Percentiles rank a stretch among this genome's conserved stretches.
Evolutionary conservation across 2,797 vertebrate genomes (phyloP).

Genomic region (Spheniscus humboldti): DNA sequence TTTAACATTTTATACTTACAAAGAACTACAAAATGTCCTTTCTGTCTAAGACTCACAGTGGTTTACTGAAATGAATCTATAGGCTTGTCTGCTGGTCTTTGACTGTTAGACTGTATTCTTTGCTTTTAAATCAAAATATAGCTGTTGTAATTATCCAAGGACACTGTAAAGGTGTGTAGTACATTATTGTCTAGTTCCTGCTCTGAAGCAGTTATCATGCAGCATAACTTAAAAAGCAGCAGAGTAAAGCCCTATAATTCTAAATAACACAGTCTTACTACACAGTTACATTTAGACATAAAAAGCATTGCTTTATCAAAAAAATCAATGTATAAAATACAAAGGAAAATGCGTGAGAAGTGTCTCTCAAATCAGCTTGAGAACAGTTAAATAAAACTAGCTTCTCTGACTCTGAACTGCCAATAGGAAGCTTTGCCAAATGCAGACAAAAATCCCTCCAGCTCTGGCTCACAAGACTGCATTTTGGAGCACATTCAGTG

Average conservation of each 20-base stretch:
- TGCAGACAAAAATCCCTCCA: background rate
- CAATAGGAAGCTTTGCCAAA: background rate
- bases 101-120: background rate
- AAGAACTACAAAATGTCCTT: background rate
- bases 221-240: background rate
- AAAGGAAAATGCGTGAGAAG: background rate
- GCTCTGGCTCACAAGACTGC: background rate
- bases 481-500: background rate
- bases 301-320: background rate
- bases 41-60: background rate
- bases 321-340: background rate
- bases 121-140: background rate
- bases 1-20: background rate
- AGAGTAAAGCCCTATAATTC: background rate
- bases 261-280: background rate
- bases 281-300: background rate
- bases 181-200: background rate
- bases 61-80: background rate
- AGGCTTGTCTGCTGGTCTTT: background rate
- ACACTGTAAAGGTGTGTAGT: background rate
- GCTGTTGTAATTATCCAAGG: background rate
- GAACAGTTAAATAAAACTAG: background rate
- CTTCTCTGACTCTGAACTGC: background rate
- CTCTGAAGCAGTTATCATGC: background rate
- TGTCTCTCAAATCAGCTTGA: background rate